Evolutionary conservation across 2,113 vertebrate genomes (phyloP), one percentile per base, ranked within the genome.

Genomic region (Crotalus tigris): DNA sequence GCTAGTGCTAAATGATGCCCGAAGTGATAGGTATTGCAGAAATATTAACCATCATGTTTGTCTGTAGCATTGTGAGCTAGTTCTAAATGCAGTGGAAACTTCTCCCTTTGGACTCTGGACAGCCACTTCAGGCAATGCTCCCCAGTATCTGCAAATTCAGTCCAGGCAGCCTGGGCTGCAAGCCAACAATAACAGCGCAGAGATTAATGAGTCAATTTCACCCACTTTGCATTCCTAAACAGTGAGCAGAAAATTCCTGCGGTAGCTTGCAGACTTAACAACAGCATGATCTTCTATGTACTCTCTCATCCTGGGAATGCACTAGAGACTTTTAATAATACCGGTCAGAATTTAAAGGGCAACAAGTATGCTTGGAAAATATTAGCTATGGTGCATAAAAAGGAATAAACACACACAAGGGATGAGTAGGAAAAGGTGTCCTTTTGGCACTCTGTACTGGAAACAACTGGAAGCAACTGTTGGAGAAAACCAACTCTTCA

Each of bases 1-100:
- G 93, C 93, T 93, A 94, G 90, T 97, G 94, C 95, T 96, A 97
- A 96, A 95, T 95, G 97, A 94, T 95, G 95, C 94, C 95, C 94
- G 93, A 96, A 96, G 93, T 96, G 94, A 95, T 93, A 94, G 93
- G 96, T 58, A 26, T 92, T 59, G 90, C 92, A 85, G 94, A 96
- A 85, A 90, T 69, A 88, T 39, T 91, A 92, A 95, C 88, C 46
- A 49, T 81, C 85, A 53, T 85, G 75, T 89, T 90, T 59, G 75
- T 90, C 24, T 11, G 87, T 91, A 90, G 94, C 23, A 89, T 61
- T 90, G 19, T 17, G 85, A 51, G 91, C 91, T 92, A 92, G 93
- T 0, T 64, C 49, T 69, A 90, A 89, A 55, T 64, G 0, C 17
- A 93, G 64, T 64, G 29, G 95, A 44, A 94, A 92, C n/a, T 7